These are phyloP conservation scores for Sorex maritimensis DNA, from an alignment of 2,797 vertebrate species.

Conservation along the genomic window DNA sequence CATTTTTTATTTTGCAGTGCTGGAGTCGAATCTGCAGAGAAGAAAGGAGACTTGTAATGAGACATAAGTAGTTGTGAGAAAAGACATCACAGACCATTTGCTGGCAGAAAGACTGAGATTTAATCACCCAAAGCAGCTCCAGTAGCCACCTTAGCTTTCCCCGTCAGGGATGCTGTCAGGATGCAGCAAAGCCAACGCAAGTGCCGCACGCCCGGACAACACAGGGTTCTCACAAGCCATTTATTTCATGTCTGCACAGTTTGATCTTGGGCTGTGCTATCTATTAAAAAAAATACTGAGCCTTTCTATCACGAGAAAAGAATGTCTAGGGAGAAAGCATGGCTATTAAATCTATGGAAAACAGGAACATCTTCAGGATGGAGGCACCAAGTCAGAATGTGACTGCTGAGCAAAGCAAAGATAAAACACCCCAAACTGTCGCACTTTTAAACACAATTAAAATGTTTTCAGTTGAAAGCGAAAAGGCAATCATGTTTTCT, in stretches of 20 bases:
- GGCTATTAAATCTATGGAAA: slow-evolving; percentile 56
- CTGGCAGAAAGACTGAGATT: slow-evolving; percentile 86
- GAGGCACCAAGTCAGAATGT: slow-evolving; percentile 54
- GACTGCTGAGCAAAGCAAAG: slow-evolving; percentile 1
- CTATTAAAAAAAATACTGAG: slow-evolving; percentile 56
- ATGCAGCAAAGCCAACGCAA: slow-evolving; percentile 79
- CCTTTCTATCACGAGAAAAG: slow-evolving; percentile 76
- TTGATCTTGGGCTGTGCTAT: slow-evolving; percentile 74
- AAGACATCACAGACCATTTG: slow-evolving; percentile 87
- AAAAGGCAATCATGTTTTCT: fast-evolving
- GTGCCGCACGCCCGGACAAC: slow-evolving; percentile 77
- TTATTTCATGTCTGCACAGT: slow-evolving; percentile 86
- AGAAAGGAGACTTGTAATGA: slow-evolving; percentile 86
- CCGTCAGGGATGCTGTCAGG: slow-evolving; percentile 81
- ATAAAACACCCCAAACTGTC: neutral
- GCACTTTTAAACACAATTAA: neutral
- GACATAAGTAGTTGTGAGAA: slow-evolving; percentile 87
- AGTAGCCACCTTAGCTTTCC: slow-evolving; percentile 62
- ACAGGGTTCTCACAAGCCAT: slow-evolving; percentile 75
- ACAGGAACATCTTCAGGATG: neutral
- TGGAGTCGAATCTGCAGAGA: slow-evolving; percentile 68
- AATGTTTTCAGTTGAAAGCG: neutral
- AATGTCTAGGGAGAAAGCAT: slow-evolving; percentile 42
- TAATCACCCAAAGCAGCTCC: slow-evolving; percentile 84
- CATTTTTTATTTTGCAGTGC: slow-evolving; percentile 14